Conservation (phyloP, 2,113 vertebrate species). For the Pica pica region DNA sequence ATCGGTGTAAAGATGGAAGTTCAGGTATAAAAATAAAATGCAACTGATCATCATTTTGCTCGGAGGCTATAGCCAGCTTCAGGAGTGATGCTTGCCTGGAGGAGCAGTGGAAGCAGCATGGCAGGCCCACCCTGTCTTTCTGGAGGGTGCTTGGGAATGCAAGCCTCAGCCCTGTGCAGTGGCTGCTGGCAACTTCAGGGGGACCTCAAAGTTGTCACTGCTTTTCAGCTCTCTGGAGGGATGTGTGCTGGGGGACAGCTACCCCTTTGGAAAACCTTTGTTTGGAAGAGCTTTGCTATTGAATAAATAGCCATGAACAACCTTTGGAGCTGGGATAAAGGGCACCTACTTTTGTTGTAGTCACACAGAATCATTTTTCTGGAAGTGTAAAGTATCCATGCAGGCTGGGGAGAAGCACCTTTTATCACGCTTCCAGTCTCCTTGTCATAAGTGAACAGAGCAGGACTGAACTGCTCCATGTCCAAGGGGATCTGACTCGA, state of each 20-base stretch:
- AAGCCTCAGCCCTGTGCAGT: background rate
- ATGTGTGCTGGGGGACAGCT: background rate
- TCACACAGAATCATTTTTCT: background rate
- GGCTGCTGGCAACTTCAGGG: background rate
- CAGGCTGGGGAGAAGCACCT: background rate
- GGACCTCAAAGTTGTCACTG: background rate
- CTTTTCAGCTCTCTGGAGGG: background rate
- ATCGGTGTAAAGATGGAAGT: background rate
- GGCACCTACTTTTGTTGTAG: background rate
- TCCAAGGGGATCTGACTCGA: fast-evolving
- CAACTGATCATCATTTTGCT: background rate
- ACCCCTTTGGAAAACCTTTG: background rate
- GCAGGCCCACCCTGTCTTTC: background rate
- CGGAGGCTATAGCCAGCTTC: background rate
- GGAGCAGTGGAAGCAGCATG: background rate
- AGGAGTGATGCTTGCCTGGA: background rate
- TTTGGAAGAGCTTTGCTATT: background rate
- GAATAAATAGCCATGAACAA: background rate
- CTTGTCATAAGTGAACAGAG: background rate
- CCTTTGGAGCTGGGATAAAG: background rate
- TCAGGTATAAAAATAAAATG: slow-evolving; percentile 44
- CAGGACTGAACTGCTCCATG: background rate
- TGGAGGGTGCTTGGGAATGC: background rate
- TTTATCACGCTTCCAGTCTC: background rate
- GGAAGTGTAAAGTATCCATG: background rate